Evolutionary conservation across 2,113 vertebrate species (phyloP), one percentile per base, ranked within the genome.

Genomic region (Datnioides undecimradiatus): DNA sequence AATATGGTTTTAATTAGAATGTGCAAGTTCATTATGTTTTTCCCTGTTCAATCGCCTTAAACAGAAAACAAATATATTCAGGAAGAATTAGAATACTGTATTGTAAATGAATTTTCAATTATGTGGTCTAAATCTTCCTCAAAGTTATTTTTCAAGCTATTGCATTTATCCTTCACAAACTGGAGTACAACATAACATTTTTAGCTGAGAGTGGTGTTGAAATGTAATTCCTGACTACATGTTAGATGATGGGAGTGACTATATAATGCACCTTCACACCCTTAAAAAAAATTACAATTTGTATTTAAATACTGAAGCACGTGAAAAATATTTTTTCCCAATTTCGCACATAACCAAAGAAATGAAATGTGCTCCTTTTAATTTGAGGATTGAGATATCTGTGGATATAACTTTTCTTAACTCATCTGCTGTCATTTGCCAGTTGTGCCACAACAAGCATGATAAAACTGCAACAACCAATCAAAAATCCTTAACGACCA

Each of bases 1-100:
- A 83, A 88, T 80, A 66, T 63, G n/a, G 23, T 83, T 83, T 84
- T 87, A 91, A 88, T 88, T 86, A 71, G 41, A 84, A 60, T 60
- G 27, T 46, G 48, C 43, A 63, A 71, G 65, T 68, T 82, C 46
- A 76, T 86, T 79, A 29, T 36, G 38, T 66, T 46, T 45, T 29
- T 62, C 67, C 25, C 12, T 33, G 41, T 74, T 76, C 76, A 76
- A 16, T 65, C 4, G 12, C 41, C 48, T 83, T 68, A 76, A 74
- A 69, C 10, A 36, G 59, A 79, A 80, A 45, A 76, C 73, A 76
- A 83, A 82, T 65, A 49, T 36, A 78, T 46, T 77, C 48, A 63
- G 60, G 46, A 78, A 62, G 76, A 57, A 62, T 49, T 62, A 57
- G 19, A 84, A 76, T n/a, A 46, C 21, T 0, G 36, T n/a, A 21